phyloP scores from a whole-genome alignment of 2,797 vertebrate species.

The Loris lydekkerianus region DNA sequence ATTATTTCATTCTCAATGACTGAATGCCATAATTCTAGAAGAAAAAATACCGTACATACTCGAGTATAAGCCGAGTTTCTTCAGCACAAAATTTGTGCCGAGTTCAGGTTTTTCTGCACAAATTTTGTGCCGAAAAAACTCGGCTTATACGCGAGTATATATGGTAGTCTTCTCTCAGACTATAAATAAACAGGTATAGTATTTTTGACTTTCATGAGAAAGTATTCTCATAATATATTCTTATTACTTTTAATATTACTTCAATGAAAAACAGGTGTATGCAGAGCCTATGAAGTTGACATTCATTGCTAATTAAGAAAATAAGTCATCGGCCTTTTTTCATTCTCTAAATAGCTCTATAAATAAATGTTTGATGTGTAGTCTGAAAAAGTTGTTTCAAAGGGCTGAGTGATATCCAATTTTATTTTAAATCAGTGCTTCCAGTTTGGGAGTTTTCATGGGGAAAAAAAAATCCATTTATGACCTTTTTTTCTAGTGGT shows the following conservation, averaged over 20 bases:
- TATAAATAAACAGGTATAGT: not conserved
- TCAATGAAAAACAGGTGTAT: slow-evolving; percentile 51
- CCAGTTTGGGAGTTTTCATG: slow-evolving; percentile 53
- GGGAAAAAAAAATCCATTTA: slow-evolving; percentile 47
- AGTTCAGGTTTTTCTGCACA: too few species aligned
- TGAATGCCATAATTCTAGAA: slow-evolving; percentile 3
- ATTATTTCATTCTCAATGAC: slow-evolving; percentile 27
- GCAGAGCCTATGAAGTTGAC: slow-evolving; percentile 2
- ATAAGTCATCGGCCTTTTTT: not conserved
- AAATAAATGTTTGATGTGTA: slow-evolving; percentile 46
- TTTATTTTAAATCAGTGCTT: slow-evolving; percentile 50
- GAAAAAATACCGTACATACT: not conserved
- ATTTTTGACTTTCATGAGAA: not conserved
- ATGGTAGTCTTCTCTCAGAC: not conserved
- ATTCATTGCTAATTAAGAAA: slow-evolving; percentile 67
- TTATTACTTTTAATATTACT: slow-evolving; percentile 37
- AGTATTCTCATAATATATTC: not conserved
- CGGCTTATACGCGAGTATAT: too few species aligned
- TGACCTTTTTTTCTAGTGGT: slow-evolving; percentile 7
- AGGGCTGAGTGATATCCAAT: slow-evolving; percentile 1
- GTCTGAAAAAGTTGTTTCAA: slow-evolving; percentile 20
- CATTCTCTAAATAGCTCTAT: slow-evolving; percentile 36
- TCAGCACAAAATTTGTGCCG: too few species aligned
- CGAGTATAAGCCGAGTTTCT: too few species aligned
- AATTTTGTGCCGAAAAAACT: too few species aligned